These are phyloP conservation scores for Oenanthe oenanthe DNA, from an alignment of 2,113 vertebrate genomes.

Conservation along the genomic window DNA sequence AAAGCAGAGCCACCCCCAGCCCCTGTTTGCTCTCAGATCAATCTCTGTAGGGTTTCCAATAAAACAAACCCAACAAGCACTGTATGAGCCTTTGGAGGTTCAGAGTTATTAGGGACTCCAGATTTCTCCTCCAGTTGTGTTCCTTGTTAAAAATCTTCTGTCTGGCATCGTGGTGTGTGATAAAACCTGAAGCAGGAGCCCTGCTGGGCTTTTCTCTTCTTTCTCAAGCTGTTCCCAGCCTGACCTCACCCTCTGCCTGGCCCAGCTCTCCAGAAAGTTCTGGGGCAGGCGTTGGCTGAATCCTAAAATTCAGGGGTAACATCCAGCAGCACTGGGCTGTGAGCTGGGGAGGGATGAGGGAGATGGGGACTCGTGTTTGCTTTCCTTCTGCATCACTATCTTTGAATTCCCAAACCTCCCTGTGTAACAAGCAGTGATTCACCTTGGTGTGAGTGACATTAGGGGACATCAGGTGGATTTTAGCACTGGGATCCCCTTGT, in stretches of 20 bases:
- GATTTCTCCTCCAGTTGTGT: neutral
- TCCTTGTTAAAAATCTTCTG: neutral
- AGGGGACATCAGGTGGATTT: neutral
- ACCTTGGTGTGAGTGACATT: neutral
- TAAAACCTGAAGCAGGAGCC: neutral
- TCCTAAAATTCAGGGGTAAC: neutral
- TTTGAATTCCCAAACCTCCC: neutral
- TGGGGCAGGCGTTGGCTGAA: neutral
- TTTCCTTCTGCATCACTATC: neutral
- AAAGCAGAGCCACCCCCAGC: neutral
- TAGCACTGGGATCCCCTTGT: neutral
- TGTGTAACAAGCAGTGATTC: neutral
- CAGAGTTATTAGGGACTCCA: neutral
- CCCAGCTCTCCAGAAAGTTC: neutral
- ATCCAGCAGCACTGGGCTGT: neutral
- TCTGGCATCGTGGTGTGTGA: rapidly evolving
- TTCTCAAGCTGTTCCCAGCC: neutral
- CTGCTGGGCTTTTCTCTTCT: constrained; percentile 5
- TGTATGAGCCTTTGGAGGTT: neutral
- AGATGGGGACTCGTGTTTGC: neutral
- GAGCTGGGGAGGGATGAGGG: neutral
- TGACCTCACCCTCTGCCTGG: neutral
- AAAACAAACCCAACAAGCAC: neutral
- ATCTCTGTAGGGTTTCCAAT: neutral
- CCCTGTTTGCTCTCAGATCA: neutral